Evolutionary conservation across 1,140 invertebrate species (phyloP), one percentile per base, ranked within the genome.

Genomic region (Microplitis mediator): DNA sequence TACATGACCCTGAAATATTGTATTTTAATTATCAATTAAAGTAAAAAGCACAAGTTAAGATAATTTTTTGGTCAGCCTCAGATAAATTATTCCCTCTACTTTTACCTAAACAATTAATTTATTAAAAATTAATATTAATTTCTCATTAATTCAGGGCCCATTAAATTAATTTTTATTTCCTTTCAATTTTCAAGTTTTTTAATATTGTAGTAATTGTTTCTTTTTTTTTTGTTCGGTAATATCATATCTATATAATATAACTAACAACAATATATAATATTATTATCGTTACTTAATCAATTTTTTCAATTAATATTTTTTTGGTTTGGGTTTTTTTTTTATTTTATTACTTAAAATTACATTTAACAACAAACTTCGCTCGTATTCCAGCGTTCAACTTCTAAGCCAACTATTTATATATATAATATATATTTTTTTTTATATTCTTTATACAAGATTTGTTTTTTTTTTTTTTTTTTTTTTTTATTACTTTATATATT

Each of bases 371-470:
- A 36, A 35, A 60, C 23, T 69, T 64, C 52, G 39, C 63, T 72
- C 34, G 70, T 60, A 52, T 72, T 72, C n/a, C 51, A 16, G 69
- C 16, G n/a, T 58, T 60, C 32, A 67, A 13, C 50, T 61, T 50
- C 62, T 36, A 16, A 14, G 36, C 23, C 32, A 11, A 4, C 35
- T 56, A 56, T 67, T 50, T 32, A 45, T 45, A 39, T 39, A 6
- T 39, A 39, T 39, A 45, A 62, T 73, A 72, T 73, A 75, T 74
- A 9, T 58, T 64, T 64, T 63, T 62, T 61, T 71, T 62, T 50
- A 63, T 65, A 75, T 75, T 23, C 23, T 23, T 23, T 23, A 23
- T 23, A 23, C 23, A 23, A 23, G 23, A 8, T 73, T 50, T 36
- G 50, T 69, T 69, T 62, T 45, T 60, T 54, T 6, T 56, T 23